Conservation (phyloP, 2,888 invertebrate species). For the Morpho achilles region DNA sequence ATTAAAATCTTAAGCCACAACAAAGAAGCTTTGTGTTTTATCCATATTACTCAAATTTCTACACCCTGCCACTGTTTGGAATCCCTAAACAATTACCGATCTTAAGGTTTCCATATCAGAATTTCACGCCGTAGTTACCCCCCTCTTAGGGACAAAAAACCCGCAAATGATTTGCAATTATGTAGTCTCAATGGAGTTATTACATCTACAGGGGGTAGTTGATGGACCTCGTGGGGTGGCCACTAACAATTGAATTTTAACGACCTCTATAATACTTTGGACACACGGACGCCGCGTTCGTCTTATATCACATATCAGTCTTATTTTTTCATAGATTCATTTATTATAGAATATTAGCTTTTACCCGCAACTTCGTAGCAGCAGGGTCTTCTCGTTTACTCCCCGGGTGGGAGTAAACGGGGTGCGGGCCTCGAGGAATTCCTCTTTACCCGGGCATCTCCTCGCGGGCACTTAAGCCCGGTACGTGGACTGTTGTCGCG, state of each 20-base stretch:
- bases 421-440: no score
- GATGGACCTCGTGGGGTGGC: slow-evolving; percentile 53
- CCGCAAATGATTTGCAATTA: slow-evolving; percentile 78
- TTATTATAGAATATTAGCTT: no score
- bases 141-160: slow-evolving; percentile 48
- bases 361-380: no score
- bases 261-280: slow-evolving; percentile 59
- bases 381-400: no score
- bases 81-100: slow-evolving; percentile 11
- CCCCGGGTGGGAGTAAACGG: no score
- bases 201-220: slow-evolving; percentile 59
- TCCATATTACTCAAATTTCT: neutral
- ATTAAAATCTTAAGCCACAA: no score
- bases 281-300: slow-evolving; percentile 39
- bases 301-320: neutral
- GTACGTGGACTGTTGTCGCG: no score
- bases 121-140: slow-evolving; percentile 35
- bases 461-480: no score
- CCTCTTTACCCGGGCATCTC: no score
- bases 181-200: slow-evolving; percentile 75
- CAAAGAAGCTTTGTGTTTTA: no score
- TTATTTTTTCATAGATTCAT: no score
- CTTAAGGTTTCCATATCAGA: slow-evolving; percentile 28
- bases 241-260: slow-evolving; percentile 77
- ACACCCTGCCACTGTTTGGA: slow-evolving; percentile 5